Evolutionary conservation across 2,797 vertebrate species (phyloP).

Genomic region (Typhlichthys subterraneus): DNA sequence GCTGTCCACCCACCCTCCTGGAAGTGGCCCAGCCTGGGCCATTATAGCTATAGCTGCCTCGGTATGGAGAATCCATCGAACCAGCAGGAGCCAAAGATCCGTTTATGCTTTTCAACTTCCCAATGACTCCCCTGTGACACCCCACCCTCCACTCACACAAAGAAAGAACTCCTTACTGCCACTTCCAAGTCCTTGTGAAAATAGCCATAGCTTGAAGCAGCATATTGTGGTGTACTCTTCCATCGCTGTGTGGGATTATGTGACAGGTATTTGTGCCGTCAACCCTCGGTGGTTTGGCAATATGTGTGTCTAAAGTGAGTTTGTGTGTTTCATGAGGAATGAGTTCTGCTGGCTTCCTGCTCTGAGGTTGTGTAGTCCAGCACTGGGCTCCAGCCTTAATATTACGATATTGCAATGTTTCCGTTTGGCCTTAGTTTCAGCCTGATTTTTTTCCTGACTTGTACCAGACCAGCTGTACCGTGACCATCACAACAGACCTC

Average conservation of each 20-base stretch:
- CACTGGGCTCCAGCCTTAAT: conserved; percentile 1
- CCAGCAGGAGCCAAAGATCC: conserved; percentile 50
- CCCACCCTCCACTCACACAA: not conserved
- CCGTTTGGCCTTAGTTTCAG: conserved; percentile 11
- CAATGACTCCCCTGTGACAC: conserved; percentile 36
- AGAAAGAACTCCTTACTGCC: conserved; percentile 50
- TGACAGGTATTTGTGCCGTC: conserved; percentile 40
- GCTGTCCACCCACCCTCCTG: conserved; percentile 71
- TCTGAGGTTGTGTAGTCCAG: conserved; percentile 13
- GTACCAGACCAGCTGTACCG: not conserved
- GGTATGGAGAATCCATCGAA: conserved; percentile 76
- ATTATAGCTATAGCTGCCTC: conserved; percentile 60
- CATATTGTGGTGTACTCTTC: conserved; percentile 39
- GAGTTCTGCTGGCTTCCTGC: conserved; percentile 11
- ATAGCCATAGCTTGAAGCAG: conserved; percentile 29
- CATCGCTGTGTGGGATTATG: conserved; percentile 31
- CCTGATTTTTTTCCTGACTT: not conserved
- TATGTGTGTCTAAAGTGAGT: conserved; percentile 25
- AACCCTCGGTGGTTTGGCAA: conserved; percentile 48
- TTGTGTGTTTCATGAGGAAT: conserved; percentile 51
- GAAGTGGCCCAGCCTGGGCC: conserved; percentile 59
- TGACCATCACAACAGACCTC: conserved; percentile 1
- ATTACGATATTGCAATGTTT: conserved; percentile 32
- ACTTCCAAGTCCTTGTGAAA: conserved; percentile 35
- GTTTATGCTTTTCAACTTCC: conserved; percentile 62